Evolutionary conservation across 2,888 invertebrate genomes (phyloP).

Genomic region (Ormia ochracea): DNA sequence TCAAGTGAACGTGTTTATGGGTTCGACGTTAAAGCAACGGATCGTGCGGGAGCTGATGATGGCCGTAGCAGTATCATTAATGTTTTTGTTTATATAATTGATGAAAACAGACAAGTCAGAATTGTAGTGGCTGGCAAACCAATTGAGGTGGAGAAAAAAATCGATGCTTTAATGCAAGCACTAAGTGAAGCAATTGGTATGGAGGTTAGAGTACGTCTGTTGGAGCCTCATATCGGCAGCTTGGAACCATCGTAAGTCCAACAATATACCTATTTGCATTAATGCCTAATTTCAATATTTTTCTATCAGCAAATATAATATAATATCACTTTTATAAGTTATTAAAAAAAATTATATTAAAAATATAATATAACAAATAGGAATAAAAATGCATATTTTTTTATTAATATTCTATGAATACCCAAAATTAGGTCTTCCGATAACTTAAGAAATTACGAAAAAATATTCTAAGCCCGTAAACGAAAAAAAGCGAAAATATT

Average conservation of each 20-base stretch:
- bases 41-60: slow-evolving; percentile 87
- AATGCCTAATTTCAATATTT: no score
- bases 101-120: slow-evolving; percentile 88
- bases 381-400: no score
- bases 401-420: no score
- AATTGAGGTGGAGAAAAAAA: slow-evolving; percentile 84
- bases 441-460: no score
- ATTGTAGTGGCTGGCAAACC: slow-evolving; percentile 87
- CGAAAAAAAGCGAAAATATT: no score
- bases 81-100: slow-evolving; percentile 90
- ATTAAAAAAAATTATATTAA: no score
- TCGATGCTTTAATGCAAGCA: slow-evolving; percentile 83
- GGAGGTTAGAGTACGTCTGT: slow-evolving; percentile 86
- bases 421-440: no score
- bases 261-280: no score
- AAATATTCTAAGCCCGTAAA: no score
- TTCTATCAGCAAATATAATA: no score
- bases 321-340: no score
- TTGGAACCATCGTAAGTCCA: slow-evolving; percentile 79
- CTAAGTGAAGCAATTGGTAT: slow-evolving; percentile 86
- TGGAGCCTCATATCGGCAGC: slow-evolving; percentile 82
- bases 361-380: no score
- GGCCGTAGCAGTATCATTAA: slow-evolving; percentile 90
- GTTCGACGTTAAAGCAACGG: slow-evolving; percentile 92
- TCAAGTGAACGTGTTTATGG: slow-evolving; percentile 88